Evolutionary conservation across 2,797 vertebrate genomes (phyloP), one percentile per base, ranked within the genome.

Genomic region (Callimico goeldii): DNA sequence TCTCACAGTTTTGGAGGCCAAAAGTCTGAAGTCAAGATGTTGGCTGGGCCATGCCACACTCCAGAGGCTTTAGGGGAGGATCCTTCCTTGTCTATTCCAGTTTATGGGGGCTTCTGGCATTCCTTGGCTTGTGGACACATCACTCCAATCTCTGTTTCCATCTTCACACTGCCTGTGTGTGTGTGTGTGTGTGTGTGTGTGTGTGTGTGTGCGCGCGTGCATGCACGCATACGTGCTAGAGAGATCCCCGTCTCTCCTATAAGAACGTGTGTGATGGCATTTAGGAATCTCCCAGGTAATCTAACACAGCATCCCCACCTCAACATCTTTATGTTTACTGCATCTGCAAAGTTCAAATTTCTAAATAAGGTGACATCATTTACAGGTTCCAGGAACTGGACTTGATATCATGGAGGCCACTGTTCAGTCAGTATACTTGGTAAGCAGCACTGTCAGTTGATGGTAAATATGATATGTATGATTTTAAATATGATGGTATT

Each of bases 41-140:
- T 1, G n/a, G 26, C 1, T 12, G 30, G 28, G 10, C 5, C 2
- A 0, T 52, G 7, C 1, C 75, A 5, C 36, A 55, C 13, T 87
- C 70, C 13, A 9, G 17, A 43, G 43, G 6, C 7, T 64, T 46
- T 11, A 14, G 39, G 0, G 5, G 15, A 57, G 22, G 33, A 19
- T 2, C 1, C 5, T 48, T 73, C 2, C 22, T 67, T 73, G 14
- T 46, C 39, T 90, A 9, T 77, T 26, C 8, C 24, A 50, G 10
- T n/a, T 58, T 83, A 67, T 55, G 43, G 91, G 39, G 52, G 26
- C 3, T n/a, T 28, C 41, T 82, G 43, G n/a, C 46, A 70, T 20
- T 50, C 57, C 5, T 19, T 22, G 22, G 10, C 28, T 67, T 33
- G 30, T 57, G 41, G 28, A 1, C 46, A 15, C 1, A 28, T 57